Percentiles rank a stretch among this genome's conserved stretches.
Conservation (phyloP, 2,797 vertebrate genomes). For the Uromys caudimaculatus region DNA sequence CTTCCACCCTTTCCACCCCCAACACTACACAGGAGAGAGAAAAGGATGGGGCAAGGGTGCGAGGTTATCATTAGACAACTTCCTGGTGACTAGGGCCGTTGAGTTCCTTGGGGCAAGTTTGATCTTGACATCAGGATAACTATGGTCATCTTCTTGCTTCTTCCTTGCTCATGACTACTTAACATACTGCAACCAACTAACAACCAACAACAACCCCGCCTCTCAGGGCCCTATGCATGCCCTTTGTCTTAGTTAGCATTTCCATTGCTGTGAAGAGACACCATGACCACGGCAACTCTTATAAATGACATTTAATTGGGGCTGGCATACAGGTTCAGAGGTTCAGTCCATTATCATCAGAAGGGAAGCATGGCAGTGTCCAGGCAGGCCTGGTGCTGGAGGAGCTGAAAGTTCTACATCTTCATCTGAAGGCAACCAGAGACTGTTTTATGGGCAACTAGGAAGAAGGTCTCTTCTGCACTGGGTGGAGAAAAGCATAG, state of each 20-base stretch:
- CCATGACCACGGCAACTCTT: background rate
- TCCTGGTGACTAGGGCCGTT: background rate
- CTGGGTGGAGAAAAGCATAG: background rate
- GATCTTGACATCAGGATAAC: background rate
- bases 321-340: background rate
- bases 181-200: background rate
- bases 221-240: background rate
- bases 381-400: background rate
- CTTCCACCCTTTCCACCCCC: background rate
- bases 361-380: background rate
- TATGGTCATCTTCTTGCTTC: background rate
- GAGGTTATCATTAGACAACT: background rate
- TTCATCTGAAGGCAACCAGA: background rate
- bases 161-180: background rate
- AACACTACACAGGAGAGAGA: background rate
- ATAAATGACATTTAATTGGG: background rate
- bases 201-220: background rate
- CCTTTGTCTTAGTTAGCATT: background rate
- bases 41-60: too few species aligned
- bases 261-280: background rate
- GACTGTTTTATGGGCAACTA: background rate
- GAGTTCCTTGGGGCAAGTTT: background rate
- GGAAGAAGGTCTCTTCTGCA: background rate
- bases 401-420: background rate
- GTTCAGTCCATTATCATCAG: background rate